Conservation (phyloP, 2,888 invertebrate species). For the Trilocha varians region DNA sequence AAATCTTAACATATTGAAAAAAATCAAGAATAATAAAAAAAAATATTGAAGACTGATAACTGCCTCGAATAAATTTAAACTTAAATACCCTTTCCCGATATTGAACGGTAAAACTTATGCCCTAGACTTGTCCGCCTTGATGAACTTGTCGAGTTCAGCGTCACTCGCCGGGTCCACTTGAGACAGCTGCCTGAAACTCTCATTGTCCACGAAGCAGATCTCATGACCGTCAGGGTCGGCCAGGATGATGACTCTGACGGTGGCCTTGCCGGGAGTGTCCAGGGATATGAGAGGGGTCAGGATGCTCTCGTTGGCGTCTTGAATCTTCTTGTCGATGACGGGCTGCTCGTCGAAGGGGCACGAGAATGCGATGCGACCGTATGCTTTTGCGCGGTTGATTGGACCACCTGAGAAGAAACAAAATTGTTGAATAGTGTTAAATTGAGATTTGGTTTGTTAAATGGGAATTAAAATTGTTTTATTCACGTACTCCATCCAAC, state of each 20-base stretch:
- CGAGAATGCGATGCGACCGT: conserved; percentile 96
- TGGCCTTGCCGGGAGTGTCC: conserved; percentile 97
- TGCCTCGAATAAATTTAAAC: too few species aligned
- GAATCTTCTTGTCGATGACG: conserved; percentile 81
- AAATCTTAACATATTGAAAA: too few species aligned
- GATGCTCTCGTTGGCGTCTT: conserved; percentile 80
- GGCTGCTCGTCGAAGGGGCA: conserved; percentile 85
- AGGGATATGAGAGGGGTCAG: conserved; percentile 92
- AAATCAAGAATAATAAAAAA: too few species aligned
- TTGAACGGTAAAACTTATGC: conserved; percentile 22
- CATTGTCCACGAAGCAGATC: conserved; percentile 98
- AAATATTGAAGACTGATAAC: too few species aligned
- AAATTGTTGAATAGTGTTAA: too few species aligned
- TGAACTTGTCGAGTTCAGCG: conserved; percentile 82
- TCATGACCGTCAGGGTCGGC: conserved; percentile 98
- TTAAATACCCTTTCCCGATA: conserved; percentile 20
- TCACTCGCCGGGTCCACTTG: conserved; percentile 89
- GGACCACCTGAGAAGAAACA: conserved; percentile 59
- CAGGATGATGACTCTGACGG: conserved; percentile 95
- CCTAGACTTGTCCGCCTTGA: conserved; percentile 77
- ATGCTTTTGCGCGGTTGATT: conserved; percentile 90
- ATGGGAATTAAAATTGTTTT: too few species aligned
- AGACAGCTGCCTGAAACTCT: conserved; percentile 91
- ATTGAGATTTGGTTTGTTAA: too few species aligned
- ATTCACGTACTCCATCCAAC: too few species aligned